A percentile compares a stretch with the other conserved stretches of the same genome.
phyloP scores from a whole-genome alignment of 2,797 vertebrate species.

The Uromys caudimaculatus region DNA sequence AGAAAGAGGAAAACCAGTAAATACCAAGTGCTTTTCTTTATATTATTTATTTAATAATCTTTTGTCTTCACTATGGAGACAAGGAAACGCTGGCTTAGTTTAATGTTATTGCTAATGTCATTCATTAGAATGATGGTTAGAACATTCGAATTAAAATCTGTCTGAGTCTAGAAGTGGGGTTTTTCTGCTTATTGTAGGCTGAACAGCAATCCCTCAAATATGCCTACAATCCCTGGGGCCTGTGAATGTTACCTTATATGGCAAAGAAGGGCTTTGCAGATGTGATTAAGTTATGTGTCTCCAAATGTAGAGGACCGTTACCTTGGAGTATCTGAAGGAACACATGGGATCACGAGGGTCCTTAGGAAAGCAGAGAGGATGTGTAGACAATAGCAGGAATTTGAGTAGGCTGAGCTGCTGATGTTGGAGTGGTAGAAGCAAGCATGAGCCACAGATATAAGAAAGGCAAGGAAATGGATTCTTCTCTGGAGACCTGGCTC shows the following conservation, averaged over 20 bases:
- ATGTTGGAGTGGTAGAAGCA: not conserved
- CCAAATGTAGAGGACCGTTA: not conserved
- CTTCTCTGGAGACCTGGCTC: not conserved
- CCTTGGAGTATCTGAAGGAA: not conserved
- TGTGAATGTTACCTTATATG: not conserved
- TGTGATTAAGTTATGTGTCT: not conserved
- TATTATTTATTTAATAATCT: conserved; percentile 25
- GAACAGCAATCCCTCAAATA: not conserved
- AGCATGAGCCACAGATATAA: not conserved
- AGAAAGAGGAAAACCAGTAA: conserved; percentile 4
- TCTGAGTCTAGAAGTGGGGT: not conserved
- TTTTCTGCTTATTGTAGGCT: conserved; percentile 22
- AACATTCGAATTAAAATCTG: conserved; percentile 35
- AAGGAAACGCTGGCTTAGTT: not conserved
- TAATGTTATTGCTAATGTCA: not conserved
- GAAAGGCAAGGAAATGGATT: not conserved
- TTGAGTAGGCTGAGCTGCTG: not conserved
- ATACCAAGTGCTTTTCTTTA: not conserved
- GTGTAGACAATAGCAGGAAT: not conserved
- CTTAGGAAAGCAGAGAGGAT: not conserved
- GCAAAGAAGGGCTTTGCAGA: not conserved
- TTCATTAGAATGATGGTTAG: not conserved
- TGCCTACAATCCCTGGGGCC: not conserved
- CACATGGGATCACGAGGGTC: not conserved
- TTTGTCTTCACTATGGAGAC: not conserved